Percentiles rank a stretch among this genome's conserved stretches.
phyloP scores from a whole-genome alignment of 2,888 invertebrate genomes.

The Pollenia griseotomentosa region DNA sequence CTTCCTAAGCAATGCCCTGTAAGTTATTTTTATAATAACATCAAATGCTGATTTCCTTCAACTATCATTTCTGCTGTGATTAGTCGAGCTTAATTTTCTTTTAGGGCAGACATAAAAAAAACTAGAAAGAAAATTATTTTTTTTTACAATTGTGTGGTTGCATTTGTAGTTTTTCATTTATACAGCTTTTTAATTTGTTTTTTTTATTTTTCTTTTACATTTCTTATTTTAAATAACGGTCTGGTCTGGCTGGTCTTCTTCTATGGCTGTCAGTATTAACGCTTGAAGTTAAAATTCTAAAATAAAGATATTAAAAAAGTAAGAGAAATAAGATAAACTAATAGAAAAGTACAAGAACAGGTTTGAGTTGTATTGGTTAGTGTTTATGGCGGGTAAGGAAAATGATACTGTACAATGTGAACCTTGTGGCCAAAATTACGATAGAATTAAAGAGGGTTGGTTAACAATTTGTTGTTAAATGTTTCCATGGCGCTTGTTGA shows the following conservation, averaged over 20 bases:
- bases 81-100: constrained; percentile 44
- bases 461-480: background rate
- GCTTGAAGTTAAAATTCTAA: constrained; percentile 43
- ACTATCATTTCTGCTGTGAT: constrained; percentile 21
- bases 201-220: background rate
- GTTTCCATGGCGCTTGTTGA: too few species aligned
- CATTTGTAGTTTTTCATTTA: constrained; percentile 51
- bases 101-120: constrained; percentile 25
- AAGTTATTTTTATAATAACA: background rate
- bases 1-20: constrained; percentile 1
- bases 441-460: background rate
- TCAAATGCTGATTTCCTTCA: constrained; percentile 3
- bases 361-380: constrained; percentile 11
- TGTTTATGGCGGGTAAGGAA: constrained; percentile 23
- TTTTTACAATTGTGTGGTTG: constrained; percentile 49
- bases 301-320: constrained; percentile 19
- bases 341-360: constrained; percentile 38
- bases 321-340: constrained; percentile 37
- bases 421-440: constrained; percentile 19
- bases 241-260: constrained; percentile 44
- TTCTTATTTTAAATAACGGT: constrained; percentile 47
- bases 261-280: constrained; percentile 40
- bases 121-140: constrained; percentile 41
- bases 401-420: constrained; percentile 30
- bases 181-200: constrained; percentile 24